Evolutionary conservation across 2,113 vertebrate genomes (phyloP).

Genomic region (Glaucidium brasilianum): DNA sequence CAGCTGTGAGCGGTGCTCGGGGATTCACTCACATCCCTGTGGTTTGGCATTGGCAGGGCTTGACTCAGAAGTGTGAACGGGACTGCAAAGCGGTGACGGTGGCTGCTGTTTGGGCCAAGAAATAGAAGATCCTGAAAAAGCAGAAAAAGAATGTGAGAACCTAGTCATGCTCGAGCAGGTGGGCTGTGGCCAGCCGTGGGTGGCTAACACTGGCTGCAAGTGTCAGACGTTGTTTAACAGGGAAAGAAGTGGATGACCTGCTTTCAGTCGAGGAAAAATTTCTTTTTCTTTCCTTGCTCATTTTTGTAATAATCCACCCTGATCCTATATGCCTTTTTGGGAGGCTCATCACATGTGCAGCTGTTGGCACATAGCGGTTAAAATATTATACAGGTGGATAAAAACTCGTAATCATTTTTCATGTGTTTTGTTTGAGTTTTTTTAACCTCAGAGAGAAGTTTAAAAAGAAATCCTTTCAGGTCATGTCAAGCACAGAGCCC

Average conservation of each 20-base stretch:
- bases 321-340: neutral
- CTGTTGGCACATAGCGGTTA: neutral
- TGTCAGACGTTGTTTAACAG: neutral
- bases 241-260: neutral
- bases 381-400: neutral
- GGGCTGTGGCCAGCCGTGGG: neutral
- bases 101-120: slow-evolving; percentile 5
- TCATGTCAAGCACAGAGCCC: neutral
- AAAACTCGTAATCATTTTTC: neutral
- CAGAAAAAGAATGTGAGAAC: slow-evolving; percentile 28
- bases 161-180: neutral
- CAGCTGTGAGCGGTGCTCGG: accelerated
- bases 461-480: neutral
- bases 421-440: neutral
- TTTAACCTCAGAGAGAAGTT: neutral
- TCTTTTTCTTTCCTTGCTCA: neutral
- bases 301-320: neutral
- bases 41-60: neutral
- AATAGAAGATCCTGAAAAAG: slow-evolving; percentile 36
- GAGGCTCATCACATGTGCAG: neutral
- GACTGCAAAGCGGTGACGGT: neutral
- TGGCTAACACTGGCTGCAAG: neutral
- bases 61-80: slow-evolving; percentile 15
- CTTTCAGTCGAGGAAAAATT: neutral
- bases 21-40: neutral